phyloP scores from a whole-genome alignment of 2,888 invertebrate genomes.

The Catotricha subobsoleta region DNA sequence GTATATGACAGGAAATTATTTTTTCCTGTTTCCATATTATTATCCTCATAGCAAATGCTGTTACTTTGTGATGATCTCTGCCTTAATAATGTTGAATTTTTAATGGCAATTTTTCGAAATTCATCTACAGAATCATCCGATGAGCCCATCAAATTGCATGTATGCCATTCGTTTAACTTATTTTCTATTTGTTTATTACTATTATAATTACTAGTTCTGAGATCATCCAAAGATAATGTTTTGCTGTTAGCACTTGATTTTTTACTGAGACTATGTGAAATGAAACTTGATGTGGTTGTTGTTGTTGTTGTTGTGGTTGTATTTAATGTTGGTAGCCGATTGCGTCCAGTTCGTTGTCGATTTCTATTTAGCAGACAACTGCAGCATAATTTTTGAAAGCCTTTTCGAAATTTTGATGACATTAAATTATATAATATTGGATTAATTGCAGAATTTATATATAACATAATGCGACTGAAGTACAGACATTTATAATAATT shows the following conservation, averaged over 20 bases:
- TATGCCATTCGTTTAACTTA: not conserved
- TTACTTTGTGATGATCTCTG: conserved; percentile 2
- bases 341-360: conserved; percentile 25
- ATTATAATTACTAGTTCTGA: not conserved
- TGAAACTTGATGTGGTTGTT: conserved; percentile 36
- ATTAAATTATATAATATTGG: conserved; percentile 84
- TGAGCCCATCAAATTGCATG: conserved; percentile 2
- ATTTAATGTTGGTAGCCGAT: conserved; percentile 35
- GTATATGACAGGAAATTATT: too few relatives aligned
- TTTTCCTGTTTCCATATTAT: too few relatives aligned
- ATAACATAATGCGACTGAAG: conserved; percentile 71
- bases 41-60: too few relatives aligned
- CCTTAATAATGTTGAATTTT: not conserved
- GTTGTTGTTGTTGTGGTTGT: conserved; percentile 21
- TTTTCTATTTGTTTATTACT: not conserved
- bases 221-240: conserved; percentile 11
- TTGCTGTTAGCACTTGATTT: conserved; percentile 27
- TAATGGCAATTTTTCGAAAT: not conserved
- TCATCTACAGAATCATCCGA: not conserved
- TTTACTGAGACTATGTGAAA: conserved; percentile 37
- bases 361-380: conserved; percentile 16
- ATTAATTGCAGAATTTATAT: conserved; percentile 77
- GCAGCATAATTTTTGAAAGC: conserved; percentile 52
- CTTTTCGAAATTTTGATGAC: conserved; percentile 76
- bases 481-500: conserved; percentile 67